These are phyloP conservation scores for Andrena dorsata DNA, from an alignment of 2,888 invertebrate species.

Conservation along the genomic window DNA sequence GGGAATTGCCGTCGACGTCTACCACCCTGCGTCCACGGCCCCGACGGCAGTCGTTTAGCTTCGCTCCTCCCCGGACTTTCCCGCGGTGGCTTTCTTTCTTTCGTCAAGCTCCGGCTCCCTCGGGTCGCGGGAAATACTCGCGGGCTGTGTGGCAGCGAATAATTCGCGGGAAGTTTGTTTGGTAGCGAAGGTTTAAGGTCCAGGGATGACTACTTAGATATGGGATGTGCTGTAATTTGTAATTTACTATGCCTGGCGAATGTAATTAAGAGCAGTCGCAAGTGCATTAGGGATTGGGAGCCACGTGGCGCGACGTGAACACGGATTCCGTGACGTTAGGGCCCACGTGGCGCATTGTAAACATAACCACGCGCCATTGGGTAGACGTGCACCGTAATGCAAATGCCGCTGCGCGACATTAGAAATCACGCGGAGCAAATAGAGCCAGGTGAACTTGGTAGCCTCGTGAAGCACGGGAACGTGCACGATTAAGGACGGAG, in stretches of 20 bases:
- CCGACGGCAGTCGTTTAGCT: not conserved
- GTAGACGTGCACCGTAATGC: conserved; percentile 22
- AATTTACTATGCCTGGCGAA: conserved; percentile 14
- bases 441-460: not conserved
- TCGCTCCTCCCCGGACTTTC: not conserved
- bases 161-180: not conserved
- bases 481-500: not conserved
- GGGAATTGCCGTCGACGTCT: not conserved
- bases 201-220: not conserved
- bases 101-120: not conserved
- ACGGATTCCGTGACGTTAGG: conserved; percentile 15
- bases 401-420: conserved; percentile 24
- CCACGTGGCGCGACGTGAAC: conserved; percentile 31
- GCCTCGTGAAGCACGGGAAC: conserved; percentile 8
- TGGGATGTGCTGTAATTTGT: not conserved
- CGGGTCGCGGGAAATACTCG: not conserved
- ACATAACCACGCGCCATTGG: conserved; percentile 50
- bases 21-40: not conserved
- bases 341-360: conserved; percentile 53
- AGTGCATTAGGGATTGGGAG: conserved; percentile 4
- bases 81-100: not conserved
- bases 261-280: conserved; percentile 7
- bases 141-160: not conserved
- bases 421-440: conserved; percentile 37
- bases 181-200: not conserved